phyloP scores from a whole-genome alignment of 2,113 vertebrate genomes.

The Pygoscelis antarcticus region DNA sequence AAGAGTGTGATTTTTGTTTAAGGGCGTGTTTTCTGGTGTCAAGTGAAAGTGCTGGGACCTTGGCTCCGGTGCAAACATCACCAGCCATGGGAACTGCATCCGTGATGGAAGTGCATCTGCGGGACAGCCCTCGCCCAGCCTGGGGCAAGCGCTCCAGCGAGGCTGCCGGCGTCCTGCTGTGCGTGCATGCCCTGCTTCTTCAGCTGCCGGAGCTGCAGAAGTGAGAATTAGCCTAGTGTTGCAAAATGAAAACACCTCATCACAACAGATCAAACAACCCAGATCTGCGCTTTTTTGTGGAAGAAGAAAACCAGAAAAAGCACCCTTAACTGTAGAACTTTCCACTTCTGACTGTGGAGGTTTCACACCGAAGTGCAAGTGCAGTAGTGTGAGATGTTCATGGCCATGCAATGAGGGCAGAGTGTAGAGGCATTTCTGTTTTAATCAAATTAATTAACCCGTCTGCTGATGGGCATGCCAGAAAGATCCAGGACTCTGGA shows the following conservation, averaged over 20 bases:
- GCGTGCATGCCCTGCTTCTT: fast-evolving
- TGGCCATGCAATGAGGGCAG: fast-evolving
- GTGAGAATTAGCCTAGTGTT: background rate
- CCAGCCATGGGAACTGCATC: background rate
- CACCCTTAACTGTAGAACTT: background rate
- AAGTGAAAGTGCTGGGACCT: background rate
- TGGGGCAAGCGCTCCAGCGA: fast-evolving
- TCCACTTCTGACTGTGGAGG: background rate
- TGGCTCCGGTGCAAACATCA: fast-evolving
- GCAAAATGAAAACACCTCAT: background rate
- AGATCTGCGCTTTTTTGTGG: background rate
- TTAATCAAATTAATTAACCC: background rate
- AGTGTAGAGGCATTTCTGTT: background rate
- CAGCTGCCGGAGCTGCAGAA: background rate
- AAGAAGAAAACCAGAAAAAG: background rate
- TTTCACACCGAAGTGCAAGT: fast-evolving
- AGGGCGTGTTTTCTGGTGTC: background rate
- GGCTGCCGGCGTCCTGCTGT: background rate
- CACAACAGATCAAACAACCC: background rate
- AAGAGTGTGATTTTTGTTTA: background rate
- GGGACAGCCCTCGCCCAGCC: background rate
- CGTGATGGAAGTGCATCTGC: fast-evolving
- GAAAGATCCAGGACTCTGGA: background rate
- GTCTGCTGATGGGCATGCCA: background rate
- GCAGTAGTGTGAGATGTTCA: fast-evolving